Percentiles rank a stretch among this genome's conserved stretches.
Conservation (phyloP, 2,888 invertebrate species). For the Nomada ferruginata region DNA sequence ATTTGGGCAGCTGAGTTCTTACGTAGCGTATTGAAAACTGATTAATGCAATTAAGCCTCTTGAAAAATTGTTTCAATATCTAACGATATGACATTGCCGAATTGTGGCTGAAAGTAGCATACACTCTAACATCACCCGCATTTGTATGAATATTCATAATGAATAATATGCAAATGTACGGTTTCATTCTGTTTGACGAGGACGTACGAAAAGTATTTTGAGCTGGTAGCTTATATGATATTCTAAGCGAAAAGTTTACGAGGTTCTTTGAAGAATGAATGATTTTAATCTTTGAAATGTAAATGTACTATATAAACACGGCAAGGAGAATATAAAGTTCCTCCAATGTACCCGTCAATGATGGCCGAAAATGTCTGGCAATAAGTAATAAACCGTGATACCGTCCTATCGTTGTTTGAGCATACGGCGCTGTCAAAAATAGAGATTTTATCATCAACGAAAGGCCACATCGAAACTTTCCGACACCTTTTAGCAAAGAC, state of each 20-base stretch:
- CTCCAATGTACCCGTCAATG: neutral
- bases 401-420: neutral
- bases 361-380: neutral
- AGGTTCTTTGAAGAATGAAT: neutral
- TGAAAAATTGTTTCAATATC: no score
- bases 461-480: slow-evolving; percentile 34
- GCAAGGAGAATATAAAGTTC: neutral
- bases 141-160: slow-evolving; percentile 6
- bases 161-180: neutral
- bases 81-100: no score
- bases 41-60: no score
- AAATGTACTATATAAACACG: neutral
- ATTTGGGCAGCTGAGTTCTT: no score
- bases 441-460: slow-evolving; percentile 28
- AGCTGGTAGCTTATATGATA: neutral
- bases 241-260: neutral
- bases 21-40: no score
- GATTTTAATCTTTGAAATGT: neutral
- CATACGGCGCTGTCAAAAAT: slow-evolving; percentile 8
- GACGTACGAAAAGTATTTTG: neutral
- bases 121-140: neutral
- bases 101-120: neutral
- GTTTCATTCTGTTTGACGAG: neutral
- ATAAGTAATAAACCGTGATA: neutral
- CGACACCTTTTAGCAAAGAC: slow-evolving; percentile 43